A percentile compares a stretch with the other conserved stretches of the same genome.
Conservation (phyloP, 2,797 vertebrate species). For the Channallabes apus region DNA sequence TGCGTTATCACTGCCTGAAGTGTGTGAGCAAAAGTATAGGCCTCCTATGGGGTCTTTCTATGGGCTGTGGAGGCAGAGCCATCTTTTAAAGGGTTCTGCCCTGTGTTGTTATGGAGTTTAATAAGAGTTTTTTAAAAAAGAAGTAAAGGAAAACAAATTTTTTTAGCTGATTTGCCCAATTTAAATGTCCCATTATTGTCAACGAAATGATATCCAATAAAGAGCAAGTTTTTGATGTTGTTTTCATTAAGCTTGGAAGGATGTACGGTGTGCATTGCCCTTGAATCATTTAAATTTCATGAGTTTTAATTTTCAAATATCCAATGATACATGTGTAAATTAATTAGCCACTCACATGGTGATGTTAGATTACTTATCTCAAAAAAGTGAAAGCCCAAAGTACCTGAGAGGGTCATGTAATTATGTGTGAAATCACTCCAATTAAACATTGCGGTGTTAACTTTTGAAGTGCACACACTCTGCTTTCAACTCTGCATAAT, state of each 20-base stretch:
- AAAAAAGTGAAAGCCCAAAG: conserved; percentile 80
- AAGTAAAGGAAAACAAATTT: not conserved
- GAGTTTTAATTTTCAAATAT: conserved; percentile 46
- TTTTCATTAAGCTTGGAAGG: conserved; percentile 65
- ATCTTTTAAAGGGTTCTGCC: conserved; percentile 71
- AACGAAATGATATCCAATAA: conserved; percentile 1
- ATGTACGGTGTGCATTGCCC: conserved; percentile 41
- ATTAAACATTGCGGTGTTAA: conserved; percentile 80
- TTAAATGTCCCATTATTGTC: conserved; percentile 7
- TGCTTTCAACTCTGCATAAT: conserved; percentile 68
- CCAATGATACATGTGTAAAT: conserved; percentile 51
- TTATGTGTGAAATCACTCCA: conserved; percentile 81
- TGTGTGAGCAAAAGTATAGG: conserved; percentile 77
- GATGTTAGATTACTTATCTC: conserved; percentile 78
- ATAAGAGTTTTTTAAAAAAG: conserved; percentile 68
- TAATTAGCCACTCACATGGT: conserved; percentile 62
- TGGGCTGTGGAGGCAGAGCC: conserved; percentile 71
- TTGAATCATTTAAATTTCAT: conserved; percentile 49
- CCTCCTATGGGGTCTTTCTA: conserved; percentile 77
- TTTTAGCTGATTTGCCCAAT: not conserved
- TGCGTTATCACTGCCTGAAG: conserved; percentile 83
- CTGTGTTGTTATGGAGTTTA: conserved; percentile 78
- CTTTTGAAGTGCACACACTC: conserved; percentile 77
- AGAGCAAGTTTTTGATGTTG: conserved; percentile 42
- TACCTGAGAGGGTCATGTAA: conserved; percentile 79